Evolutionary conservation across 2,113 vertebrate genomes (phyloP).

Genomic region (Elachura formosa): DNA sequence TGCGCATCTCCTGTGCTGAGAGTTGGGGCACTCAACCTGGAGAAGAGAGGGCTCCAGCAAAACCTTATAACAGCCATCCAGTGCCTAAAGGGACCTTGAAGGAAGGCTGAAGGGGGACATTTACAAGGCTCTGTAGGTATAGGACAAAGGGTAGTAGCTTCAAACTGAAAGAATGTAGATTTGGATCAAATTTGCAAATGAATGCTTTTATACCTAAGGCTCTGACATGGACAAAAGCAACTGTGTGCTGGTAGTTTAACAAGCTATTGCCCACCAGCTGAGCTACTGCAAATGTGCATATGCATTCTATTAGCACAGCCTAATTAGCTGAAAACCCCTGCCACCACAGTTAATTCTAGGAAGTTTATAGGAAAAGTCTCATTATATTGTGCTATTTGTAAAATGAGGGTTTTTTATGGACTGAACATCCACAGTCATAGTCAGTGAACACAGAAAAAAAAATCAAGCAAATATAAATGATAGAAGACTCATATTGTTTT

Average conservation of each 20-base stretch:
- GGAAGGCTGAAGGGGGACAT: neutral
- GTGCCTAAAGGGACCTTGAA: neutral
- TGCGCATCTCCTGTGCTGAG: neutral
- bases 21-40: too few species aligned
- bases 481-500: neutral
- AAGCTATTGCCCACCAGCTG: neutral
- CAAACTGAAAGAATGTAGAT: neutral
- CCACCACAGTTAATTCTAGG: neutral
- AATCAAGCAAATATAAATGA: neutral
- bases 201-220: neutral
- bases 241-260: neutral
- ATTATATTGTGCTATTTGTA: neutral
- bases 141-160: neutral
- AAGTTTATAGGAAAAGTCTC: neutral
- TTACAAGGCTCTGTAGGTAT: neutral
- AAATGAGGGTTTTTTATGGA: neutral
- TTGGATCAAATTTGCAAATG: neutral
- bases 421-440: neutral
- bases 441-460: neutral
- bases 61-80: neutral
- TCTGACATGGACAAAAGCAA: neutral
- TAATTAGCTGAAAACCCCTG: neutral
- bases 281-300: neutral
- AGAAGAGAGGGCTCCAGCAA: neutral
- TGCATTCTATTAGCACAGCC: neutral